phyloP scores from a whole-genome alignment of 2,888 invertebrate species.

The Dryobota labecula region DNA sequence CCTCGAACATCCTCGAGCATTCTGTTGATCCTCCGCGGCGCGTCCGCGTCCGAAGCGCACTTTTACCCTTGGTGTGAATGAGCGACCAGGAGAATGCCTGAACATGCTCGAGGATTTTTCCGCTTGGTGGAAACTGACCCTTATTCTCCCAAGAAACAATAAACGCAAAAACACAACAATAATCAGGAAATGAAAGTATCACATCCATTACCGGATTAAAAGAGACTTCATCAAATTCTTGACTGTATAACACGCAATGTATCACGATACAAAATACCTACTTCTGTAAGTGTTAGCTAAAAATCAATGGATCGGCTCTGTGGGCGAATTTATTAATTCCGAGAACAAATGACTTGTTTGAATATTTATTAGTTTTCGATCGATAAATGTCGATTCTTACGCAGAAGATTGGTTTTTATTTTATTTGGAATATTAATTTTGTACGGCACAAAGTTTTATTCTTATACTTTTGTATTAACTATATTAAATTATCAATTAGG shows the following conservation, averaged over 20 bases:
- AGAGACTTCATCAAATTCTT: slow-evolving; percentile 35
- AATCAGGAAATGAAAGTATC: slow-evolving; percentile 17
- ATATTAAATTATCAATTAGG: background rate
- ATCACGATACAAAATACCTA: slow-evolving; percentile 14
- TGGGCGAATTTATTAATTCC: slow-evolving; percentile 42
- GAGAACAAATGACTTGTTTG: slow-evolving; percentile 45
- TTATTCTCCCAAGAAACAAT: background rate
- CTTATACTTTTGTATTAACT: background rate
- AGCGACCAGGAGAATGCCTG: background rate
- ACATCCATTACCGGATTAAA: slow-evolving; percentile 21
- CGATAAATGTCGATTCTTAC: slow-evolving; percentile 25
- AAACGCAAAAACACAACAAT: background rate
- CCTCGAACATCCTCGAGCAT: too few relatives aligned
- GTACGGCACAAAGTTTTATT: background rate
- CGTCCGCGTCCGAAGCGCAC: background rate
- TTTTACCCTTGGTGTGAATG: background rate
- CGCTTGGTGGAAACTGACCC: background rate
- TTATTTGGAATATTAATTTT: background rate
- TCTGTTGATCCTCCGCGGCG: background rate
- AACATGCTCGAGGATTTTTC: background rate
- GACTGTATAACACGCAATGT: slow-evolving; percentile 20
- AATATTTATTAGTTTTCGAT: slow-evolving; percentile 48
- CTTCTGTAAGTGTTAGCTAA: slow-evolving; percentile 18
- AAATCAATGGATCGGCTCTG: slow-evolving; percentile 28
- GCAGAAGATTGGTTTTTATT: slow-evolving; percentile 9